Conservation (phyloP, 2,113 vertebrate species). For the Promerops cafer region DNA sequence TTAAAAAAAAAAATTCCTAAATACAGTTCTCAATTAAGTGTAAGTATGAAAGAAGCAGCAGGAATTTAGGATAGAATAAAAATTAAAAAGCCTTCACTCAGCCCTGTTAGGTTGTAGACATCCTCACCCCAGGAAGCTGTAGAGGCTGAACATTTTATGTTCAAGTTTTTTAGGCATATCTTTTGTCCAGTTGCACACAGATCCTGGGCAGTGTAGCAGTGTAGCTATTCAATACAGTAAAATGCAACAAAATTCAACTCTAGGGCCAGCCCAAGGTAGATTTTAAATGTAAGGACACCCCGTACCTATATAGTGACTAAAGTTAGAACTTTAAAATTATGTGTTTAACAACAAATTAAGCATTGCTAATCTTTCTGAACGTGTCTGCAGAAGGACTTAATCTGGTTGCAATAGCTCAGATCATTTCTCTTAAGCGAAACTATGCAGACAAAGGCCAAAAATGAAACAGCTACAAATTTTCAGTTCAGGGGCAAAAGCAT, state of each 20-base stretch:
- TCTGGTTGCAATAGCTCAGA: not conserved
- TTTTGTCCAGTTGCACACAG: not conserved
- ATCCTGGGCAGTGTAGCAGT: not conserved
- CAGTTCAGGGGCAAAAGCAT: not conserved
- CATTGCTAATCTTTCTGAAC: not conserved
- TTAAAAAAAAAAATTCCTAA: not conserved
- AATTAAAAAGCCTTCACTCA: not conserved
- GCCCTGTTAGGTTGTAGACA: not conserved
- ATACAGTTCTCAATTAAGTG: not conserved
- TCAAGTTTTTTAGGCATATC: not conserved
- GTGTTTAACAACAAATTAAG: not conserved
- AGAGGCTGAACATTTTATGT: not conserved
- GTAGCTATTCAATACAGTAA: not conserved
- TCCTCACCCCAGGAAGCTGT: not conserved
- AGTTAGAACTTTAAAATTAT: not conserved
- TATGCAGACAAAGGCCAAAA: not conserved
- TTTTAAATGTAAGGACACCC: not conserved
- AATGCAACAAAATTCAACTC: not conserved
- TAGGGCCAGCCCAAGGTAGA: not conserved
- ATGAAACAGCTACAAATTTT: not conserved
- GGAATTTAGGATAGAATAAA: not conserved
- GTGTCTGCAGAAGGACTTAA: not conserved
- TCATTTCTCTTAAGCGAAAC: not conserved
- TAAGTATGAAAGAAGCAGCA: not conserved
- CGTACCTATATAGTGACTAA: not conserved